Evolutionary conservation across 2,888 invertebrate genomes (phyloP).

Genomic region (Mythimna vitellina): DNA sequence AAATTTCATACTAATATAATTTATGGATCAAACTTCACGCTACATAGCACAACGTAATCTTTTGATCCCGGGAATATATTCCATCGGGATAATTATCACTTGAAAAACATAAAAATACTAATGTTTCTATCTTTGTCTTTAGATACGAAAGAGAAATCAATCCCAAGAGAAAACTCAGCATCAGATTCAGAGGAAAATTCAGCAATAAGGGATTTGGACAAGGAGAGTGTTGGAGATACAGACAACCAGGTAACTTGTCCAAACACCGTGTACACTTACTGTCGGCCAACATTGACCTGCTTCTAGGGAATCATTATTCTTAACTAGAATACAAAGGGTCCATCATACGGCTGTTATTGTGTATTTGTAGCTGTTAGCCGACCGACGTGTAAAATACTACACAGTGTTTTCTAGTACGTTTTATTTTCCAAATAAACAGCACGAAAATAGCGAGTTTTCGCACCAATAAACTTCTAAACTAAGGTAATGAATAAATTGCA

Average conservation of each 20-base stretch:
- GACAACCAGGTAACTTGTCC: slow-evolving; percentile 84
- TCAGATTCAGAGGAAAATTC: slow-evolving; percentile 92
- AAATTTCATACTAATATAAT: no score
- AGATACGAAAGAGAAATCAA: slow-evolving; percentile 86
- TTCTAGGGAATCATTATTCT: background rate
- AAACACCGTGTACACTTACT: slow-evolving; percentile 5
- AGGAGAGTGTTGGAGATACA: slow-evolving; percentile 88
- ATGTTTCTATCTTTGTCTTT: background rate
- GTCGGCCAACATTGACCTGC: slow-evolving; percentile 9
- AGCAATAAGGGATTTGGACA: slow-evolving; percentile 84
- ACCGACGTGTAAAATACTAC: slow-evolving; percentile 14
- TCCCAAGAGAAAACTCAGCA: slow-evolving; percentile 92
- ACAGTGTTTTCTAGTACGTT: slow-evolving; percentile 13
- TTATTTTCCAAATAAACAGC: slow-evolving; percentile 15
- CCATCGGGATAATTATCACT: no score
- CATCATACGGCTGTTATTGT: slow-evolving; percentile 6
- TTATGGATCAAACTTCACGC: no score
- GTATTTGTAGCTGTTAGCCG: slow-evolving; percentile 14
- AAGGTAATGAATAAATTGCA: no score
- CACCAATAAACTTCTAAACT: no score
- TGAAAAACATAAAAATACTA: no score
- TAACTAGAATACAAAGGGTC: slow-evolving; percentile 37
- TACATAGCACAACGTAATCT: no score
- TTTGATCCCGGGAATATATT: no score
- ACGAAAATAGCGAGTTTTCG: background rate